Evolutionary conservation across 2,888 invertebrate species (phyloP), one percentile per base, ranked within the genome.

Genomic region (Panorpa germanica): DNA sequence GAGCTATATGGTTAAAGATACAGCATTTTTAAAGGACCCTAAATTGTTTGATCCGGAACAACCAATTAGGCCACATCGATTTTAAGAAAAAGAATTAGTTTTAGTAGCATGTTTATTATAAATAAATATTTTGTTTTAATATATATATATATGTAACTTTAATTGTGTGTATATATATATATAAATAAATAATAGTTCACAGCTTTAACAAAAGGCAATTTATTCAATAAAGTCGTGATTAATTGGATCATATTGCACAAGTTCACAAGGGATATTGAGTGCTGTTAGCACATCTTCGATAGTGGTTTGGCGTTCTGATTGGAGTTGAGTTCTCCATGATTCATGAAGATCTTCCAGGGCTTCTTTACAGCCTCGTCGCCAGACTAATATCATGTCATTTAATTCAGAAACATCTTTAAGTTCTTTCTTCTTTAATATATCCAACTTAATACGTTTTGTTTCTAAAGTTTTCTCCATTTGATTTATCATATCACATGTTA

Each of bases 1-100:
- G 90, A 72, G 78, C 1, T 63, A 65, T 31, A 75, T 76, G 44
- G 65, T 75, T 33, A 95, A 93, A 50, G 72, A 82, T 34, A 63
- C 76, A 9, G 61, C 62, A 28, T 96, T 76, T 48, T 48, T 80
- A 4, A 69, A 75, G 35, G 95, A 96, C 55, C 95, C 95, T 3
- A 75, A 74, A 48, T 54, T 96, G 20, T 95, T 86, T 55, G 80
- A 95, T 49, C 80, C 85, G 0, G 80, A 88, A 43, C 69, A 67
- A 40, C 88, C 91, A 4, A 56, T 80, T 22, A 62, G 78, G 39
- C 71, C 75, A 6, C 85, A 88, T 52, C 67, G 73, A 50, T 80
- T 74, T 58, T 80, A 67, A 51, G 33, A 31, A 23, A n/a, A n/a
- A n/a, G n/a, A n/a, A n/a, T n/a, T n/a, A n/a, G n/a, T n/a, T n/a